Percentiles rank a stretch among this genome's conserved stretches.
Evolutionary conservation across 2,113 vertebrate genomes (phyloP).

Genomic region (Myrmecobius fasciatus): DNA sequence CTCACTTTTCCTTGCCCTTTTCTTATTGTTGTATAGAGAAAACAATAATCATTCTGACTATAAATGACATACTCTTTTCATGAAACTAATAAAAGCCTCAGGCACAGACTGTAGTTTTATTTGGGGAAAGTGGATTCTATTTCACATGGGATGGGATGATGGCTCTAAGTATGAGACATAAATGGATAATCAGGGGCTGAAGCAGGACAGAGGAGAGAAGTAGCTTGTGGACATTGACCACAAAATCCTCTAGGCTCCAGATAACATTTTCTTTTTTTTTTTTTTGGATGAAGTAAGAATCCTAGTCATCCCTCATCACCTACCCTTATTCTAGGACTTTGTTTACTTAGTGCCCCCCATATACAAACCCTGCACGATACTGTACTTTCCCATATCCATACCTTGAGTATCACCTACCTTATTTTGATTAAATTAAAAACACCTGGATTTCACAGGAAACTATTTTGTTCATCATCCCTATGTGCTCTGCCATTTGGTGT

Average conservation of each 20-base stretch:
- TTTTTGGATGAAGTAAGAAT: background rate
- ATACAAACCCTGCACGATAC: background rate
- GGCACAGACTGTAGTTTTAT: background rate
- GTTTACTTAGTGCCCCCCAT: background rate
- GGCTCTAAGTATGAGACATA: background rate
- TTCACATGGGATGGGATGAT: background rate
- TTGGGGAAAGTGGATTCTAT: background rate
- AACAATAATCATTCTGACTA: background rate
- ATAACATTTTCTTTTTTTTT: background rate
- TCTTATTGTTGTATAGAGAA: background rate
- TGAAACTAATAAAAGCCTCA: background rate
- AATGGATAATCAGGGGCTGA: background rate
- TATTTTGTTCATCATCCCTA: background rate
- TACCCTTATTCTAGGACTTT: background rate
- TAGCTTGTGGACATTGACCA: background rate
- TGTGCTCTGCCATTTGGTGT: background rate
- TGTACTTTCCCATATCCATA: background rate
- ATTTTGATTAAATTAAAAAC: background rate
- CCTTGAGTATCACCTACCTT: background rate
- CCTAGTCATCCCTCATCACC: background rate
- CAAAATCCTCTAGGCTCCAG: background rate
- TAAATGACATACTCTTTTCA: background rate
- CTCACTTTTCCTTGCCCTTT: background rate
- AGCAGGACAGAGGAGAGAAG: background rate
- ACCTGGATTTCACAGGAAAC: conserved; percentile 30